Evolutionary conservation across 2,888 invertebrate genomes (phyloP).

Genomic region (Harpagoxenus sublaevis): DNA sequence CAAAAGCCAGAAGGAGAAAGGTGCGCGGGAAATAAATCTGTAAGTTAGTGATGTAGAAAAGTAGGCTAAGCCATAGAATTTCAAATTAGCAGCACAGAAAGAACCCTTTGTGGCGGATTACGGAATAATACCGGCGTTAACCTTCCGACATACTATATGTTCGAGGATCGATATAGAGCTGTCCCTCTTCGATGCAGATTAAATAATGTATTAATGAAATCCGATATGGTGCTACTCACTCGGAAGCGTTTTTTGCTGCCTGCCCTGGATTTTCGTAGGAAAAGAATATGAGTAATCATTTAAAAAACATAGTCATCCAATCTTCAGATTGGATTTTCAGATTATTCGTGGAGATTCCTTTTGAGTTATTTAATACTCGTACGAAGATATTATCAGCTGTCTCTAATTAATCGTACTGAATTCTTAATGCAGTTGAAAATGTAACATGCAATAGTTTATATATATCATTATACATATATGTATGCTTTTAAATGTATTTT

Average conservation of each 20-base stretch:
- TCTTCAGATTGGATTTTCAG: background rate
- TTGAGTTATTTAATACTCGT: background rate
- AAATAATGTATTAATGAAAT: conserved; percentile 71
- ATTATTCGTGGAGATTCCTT: background rate
- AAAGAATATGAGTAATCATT: background rate
- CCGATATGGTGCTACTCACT: conserved; percentile 8
- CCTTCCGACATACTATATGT: conserved; percentile 27
- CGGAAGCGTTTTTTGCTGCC: background rate
- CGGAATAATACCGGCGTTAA: conserved; percentile 64
- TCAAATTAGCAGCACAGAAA: conserved; percentile 52
- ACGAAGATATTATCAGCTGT: background rate
- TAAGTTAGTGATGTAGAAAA: conserved; percentile 55
- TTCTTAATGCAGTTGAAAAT: background rate
- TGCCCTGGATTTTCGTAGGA: background rate
- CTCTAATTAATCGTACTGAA: background rate
- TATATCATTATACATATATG: background rate
- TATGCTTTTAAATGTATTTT: background rate
- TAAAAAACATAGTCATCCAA: background rate
- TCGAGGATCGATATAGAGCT: conserved; percentile 53
- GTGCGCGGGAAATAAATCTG: conserved; percentile 61
- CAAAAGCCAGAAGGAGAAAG: conserved; percentile 21
- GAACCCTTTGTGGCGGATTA: conserved; percentile 60
- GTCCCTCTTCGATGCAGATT: conserved; percentile 65
- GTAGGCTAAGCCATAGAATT: conserved; percentile 68
- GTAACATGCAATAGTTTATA: background rate